phyloP scores from a whole-genome alignment of 2,888 invertebrate genomes.

The Hololepta plana region DNA sequence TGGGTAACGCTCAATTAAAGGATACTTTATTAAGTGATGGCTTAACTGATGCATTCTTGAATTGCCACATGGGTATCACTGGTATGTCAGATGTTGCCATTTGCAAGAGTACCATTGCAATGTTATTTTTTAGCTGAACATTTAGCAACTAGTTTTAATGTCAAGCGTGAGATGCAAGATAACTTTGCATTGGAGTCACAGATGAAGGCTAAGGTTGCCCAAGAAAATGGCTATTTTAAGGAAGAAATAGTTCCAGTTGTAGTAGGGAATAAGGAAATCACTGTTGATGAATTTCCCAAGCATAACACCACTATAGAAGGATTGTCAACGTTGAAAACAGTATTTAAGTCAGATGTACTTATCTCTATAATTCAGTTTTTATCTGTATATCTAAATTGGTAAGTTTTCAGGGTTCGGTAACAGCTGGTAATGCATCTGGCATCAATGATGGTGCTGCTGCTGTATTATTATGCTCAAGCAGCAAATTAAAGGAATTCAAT shows the following conservation, averaged over 20 bases:
- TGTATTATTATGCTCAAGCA: constrained; percentile 49
- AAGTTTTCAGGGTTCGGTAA: constrained; percentile 45
- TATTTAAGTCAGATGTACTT: constrained; percentile 31
- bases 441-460: constrained; percentile 84
- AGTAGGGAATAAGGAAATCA: constrained; percentile 5
- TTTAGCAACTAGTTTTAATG: constrained; percentile 43
- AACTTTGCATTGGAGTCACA: constrained; percentile 49
- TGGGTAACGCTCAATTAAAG: constrained; percentile 36
- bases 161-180: constrained; percentile 55
- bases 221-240: constrained; percentile 40
- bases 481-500: constrained; percentile 33
- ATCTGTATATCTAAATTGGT: constrained; percentile 3
- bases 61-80: constrained; percentile 66
- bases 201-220: constrained; percentile 39
- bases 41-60: constrained; percentile 53
- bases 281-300: constrained; percentile 51
- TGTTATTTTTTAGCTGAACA: constrained; percentile 43
- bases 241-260: constrained; percentile 53
- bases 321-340: constrained; percentile 43
- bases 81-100: constrained; percentile 24
- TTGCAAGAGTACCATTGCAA: not conserved
- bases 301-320: constrained; percentile 37
- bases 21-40: constrained; percentile 55
- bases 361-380: constrained; percentile 3
- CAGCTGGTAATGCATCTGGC: constrained; percentile 64